A percentile compares a stretch with the other conserved stretches of the same genome.
phyloP scores from a whole-genome alignment of 2,113 vertebrate species.

The Otis tarda region DNA sequence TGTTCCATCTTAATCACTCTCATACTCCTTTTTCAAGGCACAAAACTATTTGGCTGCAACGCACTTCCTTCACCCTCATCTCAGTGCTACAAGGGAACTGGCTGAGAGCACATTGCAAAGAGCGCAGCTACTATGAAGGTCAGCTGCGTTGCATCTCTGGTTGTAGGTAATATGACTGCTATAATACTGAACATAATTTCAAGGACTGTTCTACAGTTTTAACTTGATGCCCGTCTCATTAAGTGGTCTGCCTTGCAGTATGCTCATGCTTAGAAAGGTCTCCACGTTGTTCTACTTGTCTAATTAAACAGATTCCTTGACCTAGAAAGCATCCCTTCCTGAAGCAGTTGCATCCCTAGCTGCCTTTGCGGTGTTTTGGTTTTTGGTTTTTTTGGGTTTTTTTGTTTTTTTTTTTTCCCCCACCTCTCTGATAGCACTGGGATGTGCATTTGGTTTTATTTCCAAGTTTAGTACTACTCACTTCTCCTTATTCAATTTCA shows the following conservation, averaged over 20 bases:
- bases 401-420: rapidly evolving
- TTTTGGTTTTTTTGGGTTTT: too few species aligned
- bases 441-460: not conserved
- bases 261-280: not conserved
- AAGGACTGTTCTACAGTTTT: not conserved
- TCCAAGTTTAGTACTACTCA: not conserved
- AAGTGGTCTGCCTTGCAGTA: not conserved
- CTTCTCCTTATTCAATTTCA: not conserved
- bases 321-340: not conserved
- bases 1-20: not conserved
- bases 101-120: not conserved
- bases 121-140: not conserved
- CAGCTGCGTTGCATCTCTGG: not conserved
- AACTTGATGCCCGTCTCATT: not conserved
- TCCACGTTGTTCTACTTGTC: not conserved
- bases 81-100: not conserved
- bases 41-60: not conserved
- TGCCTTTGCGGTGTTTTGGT: not conserved
- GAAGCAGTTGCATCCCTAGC: not conserved
- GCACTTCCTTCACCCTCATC: not conserved
- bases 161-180: not conserved
- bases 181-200: not conserved
- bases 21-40: not conserved
- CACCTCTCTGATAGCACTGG: not conserved
- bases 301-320: not conserved